Evolutionary conservation across 2,797 vertebrate species (phyloP).

Genomic region (Oceanodroma leucorhoa): DNA sequence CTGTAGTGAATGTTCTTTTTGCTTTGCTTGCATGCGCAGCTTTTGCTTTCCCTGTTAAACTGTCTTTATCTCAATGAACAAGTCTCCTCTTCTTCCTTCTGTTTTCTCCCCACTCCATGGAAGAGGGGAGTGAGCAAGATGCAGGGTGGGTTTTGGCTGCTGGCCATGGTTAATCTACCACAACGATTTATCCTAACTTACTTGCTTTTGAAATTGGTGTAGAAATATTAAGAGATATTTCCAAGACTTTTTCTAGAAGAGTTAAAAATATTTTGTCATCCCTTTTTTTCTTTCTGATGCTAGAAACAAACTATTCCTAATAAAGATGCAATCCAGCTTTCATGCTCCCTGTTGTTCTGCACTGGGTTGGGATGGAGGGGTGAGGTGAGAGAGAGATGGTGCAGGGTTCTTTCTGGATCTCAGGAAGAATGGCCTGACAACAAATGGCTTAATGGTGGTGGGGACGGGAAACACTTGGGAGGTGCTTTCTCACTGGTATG

Average conservation of each 20-base stretch:
- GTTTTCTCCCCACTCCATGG: not conserved
- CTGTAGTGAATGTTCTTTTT: not conserved
- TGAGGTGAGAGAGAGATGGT: not conserved
- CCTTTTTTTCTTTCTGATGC: not conserved
- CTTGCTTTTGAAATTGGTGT: not conserved
- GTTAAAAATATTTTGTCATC: not conserved
- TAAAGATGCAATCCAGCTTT: not conserved
- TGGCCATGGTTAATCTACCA: not conserved
- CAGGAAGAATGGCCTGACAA: not conserved
- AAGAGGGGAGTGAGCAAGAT: not conserved
- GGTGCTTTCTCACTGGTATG: accelerated
- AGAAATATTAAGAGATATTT: not conserved
- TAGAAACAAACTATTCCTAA: not conserved
- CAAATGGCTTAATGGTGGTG: not conserved
- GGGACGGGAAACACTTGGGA: not conserved
- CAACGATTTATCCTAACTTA: not conserved
- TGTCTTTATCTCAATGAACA: not conserved
- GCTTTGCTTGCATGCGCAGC: not conserved
- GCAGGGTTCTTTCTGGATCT: not conserved
- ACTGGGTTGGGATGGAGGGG: not conserved
- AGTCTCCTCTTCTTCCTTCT: not conserved
- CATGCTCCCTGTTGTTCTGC: not conserved
- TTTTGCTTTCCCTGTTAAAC: not conserved
- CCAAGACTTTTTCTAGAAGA: not conserved
- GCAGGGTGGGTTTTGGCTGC: not conserved